Percentiles rank a stretch among this genome's conserved stretches.
These are phyloP conservation scores for Tigriopus japonicus DNA, from an alignment of 1,140 invertebrate species.

Conservation along the genomic window DNA sequence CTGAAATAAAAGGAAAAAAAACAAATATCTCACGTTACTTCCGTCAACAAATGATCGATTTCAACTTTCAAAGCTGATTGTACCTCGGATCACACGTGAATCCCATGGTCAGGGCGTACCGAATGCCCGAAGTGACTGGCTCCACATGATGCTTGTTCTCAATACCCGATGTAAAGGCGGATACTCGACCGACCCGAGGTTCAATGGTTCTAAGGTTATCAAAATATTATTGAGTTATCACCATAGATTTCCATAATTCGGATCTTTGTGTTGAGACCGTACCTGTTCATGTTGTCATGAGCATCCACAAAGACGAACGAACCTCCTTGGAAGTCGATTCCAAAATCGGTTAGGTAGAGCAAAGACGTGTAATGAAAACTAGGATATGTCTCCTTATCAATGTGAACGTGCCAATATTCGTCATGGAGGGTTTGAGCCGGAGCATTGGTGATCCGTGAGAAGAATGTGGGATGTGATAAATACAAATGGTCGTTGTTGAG, in stretches of 20 bases:
- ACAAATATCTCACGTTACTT: too few species aligned
- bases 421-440: slow-evolving; percentile 51
- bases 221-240: background rate
- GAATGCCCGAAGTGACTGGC: slow-evolving; percentile 44
- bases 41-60: too few species aligned
- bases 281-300: slow-evolving; percentile 37
- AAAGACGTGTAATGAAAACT: slow-evolving; percentile 67
- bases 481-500: slow-evolving; percentile 42
- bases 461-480: slow-evolving; percentile 65
- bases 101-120: slow-evolving; percentile 61
- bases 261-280: background rate
- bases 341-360: slow-evolving; percentile 54
- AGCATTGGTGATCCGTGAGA: slow-evolving; percentile 49
- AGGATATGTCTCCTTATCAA: slow-evolving; percentile 68
- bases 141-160: slow-evolving; percentile 72
- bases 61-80: too few species aligned
- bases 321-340: slow-evolving; percentile 54
- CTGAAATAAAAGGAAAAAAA: too few species aligned
- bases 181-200: slow-evolving; percentile 33
- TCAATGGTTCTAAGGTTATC: slow-evolving; percentile 17
- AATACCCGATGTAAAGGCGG: slow-evolving; percentile 63
- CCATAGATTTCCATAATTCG: too few species aligned
- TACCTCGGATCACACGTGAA: too few species aligned
- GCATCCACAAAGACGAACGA: slow-evolving; percentile 58
- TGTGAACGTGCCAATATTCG: slow-evolving; percentile 69